Base-by-base conservation (phyloP, 92 coral and sea anemone genomes). In the Porites evermanni region DNA sequence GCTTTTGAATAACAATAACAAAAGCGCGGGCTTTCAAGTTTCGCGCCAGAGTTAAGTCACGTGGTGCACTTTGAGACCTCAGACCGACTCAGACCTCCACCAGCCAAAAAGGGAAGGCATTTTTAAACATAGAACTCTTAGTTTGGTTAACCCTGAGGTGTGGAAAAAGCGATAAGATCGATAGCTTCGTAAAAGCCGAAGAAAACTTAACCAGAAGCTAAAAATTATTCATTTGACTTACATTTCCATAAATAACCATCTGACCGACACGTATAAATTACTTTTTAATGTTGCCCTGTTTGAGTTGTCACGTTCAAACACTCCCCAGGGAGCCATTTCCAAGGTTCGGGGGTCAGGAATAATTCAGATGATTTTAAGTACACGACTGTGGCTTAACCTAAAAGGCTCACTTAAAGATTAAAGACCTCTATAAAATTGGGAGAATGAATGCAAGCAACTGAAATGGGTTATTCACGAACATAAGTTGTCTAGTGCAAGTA, bases 21-120 rank as follows among this genome's bases (percentile, higher is more conserved):
- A 83, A 93, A 85, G 96, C 93, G 91, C 99, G 99, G 94, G 98
- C 96, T 91, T 96, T 97, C 97, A 97, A 97, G 93, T 95, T 95
- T 97, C 99, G 98, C 99, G 99, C 99, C 98, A 88, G 84, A 53
- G 64, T 4, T 8, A 10, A 79, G 80, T 95, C 99, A 96, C 98
- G 95, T 96, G 99, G 65, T 84, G 53, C 7, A 12, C 24, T 32
- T 47, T 16, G 67, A 8, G 21, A 74, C 2, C 71, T 83, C 87
- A 73, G 87, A 26, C 80, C 78, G 50, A 60, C 71, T 83, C 87
- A 73, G 87, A 26, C 80, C 78, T 64, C 71, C 26, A 9, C 52
- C 64, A 80, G 80, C 72, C 87, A 63, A 63, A 61, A 58, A 10
- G 10, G 12, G 3, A 13, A 11, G n/a, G 53, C 4, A 10, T 13